Percentiles rank a stretch among this genome's conserved stretches.
phyloP scores from a whole-genome alignment of 2,113 vertebrate species.

The Datnioides undecimradiatus region DNA sequence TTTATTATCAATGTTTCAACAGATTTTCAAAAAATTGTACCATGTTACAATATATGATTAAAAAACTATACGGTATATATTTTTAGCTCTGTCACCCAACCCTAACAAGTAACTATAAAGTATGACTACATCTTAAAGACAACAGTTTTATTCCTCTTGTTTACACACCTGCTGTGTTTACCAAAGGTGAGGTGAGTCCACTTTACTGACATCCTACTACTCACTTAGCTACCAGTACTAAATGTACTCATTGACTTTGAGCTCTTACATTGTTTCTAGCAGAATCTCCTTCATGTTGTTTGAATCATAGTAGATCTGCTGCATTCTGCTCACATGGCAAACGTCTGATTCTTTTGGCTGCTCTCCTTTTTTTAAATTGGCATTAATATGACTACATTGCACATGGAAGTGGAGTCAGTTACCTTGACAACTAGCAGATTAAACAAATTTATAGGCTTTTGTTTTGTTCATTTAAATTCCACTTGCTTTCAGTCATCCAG shows the following conservation, averaged over 20 bases:
- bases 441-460: not conserved
- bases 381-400: conserved; percentile 9
- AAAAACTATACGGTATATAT: no score
- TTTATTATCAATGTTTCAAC: no score
- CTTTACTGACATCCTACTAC: no score
- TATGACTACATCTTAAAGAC: not conserved
- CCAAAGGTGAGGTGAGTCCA: not conserved
- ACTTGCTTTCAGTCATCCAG: not conserved
- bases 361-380: conserved; percentile 13
- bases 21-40: not conserved
- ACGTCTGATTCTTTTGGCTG: not conserved
- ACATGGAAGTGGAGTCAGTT: not conserved
- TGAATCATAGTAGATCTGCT: not conserved
- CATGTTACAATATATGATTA: not conserved
- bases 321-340: not conserved
- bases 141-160: not conserved
- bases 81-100: not conserved
- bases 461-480: not conserved
- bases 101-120: not conserved
- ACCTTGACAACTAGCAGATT: not conserved
- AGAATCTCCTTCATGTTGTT: not conserved
- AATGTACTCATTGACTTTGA: not conserved
- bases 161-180: not conserved
- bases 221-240: not conserved
- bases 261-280: not conserved